These are phyloP conservation scores for Ceratina australensis DNA, from an alignment of 1,140 invertebrate genomes.

Conservation along the genomic window DNA sequence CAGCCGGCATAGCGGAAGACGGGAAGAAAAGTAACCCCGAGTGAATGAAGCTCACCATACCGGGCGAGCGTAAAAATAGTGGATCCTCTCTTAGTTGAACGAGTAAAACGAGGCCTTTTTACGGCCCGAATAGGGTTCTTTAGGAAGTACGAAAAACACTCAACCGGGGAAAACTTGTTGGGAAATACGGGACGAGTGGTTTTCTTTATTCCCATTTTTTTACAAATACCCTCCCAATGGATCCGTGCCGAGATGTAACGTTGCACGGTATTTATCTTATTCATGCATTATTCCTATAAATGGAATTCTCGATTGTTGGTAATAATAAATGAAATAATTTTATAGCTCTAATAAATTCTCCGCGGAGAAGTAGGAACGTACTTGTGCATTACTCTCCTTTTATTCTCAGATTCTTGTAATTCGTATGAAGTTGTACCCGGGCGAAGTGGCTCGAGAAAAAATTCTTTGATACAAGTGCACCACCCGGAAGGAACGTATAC, in stretches of 20 bases:
- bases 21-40: conserved; percentile 21
- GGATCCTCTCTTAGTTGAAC: conserved; percentile 18
- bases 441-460: background rate
- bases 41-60: conserved; percentile 44
- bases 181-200: conserved; percentile 1
- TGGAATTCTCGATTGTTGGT: too few relatives aligned
- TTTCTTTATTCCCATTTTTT: background rate
- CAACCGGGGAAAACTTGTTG: background rate
- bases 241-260: background rate
- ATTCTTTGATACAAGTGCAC: conserved; percentile 24
- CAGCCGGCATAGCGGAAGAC: background rate
- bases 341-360: background rate
- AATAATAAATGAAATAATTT: too few relatives aligned
- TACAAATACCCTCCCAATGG: background rate
- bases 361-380: background rate
- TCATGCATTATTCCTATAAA: background rate
- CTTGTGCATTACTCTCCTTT: background rate
- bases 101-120: conserved; percentile 14
- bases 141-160: conserved; percentile 28
- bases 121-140: conserved; percentile 1
- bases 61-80: conserved; percentile 12
- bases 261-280: background rate
- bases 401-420: background rate
- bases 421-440: conserved; percentile 10
- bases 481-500: background rate